Evolutionary conservation across 2,113 vertebrate genomes (phyloP).

Genomic region (Xiphorhynchus elegans): DNA sequence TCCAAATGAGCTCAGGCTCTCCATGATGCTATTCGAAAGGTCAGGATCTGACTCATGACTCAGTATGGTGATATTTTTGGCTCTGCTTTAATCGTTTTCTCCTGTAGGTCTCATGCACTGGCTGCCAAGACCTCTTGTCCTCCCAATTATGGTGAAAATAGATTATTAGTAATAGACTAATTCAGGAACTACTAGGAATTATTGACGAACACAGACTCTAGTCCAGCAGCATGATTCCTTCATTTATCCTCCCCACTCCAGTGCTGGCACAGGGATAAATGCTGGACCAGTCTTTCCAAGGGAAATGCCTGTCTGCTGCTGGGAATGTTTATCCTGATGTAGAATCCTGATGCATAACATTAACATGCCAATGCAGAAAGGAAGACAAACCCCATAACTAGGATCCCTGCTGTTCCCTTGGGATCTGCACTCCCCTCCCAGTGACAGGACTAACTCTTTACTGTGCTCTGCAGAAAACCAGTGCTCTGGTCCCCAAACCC

Average conservation of each 20-base stretch:
- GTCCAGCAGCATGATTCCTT: not conserved
- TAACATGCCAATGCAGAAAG: not conserved
- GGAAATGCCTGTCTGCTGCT: not conserved
- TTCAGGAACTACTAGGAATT: constrained; percentile 24
- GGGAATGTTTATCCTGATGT: not conserved
- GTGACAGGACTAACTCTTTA: not conserved
- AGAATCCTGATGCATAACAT: not conserved
- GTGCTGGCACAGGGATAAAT: not conserved
- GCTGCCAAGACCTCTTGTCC: constrained; percentile 16
- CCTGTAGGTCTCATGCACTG: not conserved
- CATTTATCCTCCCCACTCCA: not conserved
- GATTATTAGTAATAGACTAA: constrained; percentile 21
- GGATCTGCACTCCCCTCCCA: not conserved
- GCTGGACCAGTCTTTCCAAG: not conserved
- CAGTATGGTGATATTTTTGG: constrained; percentile 42
- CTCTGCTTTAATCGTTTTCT: constrained; percentile 53
- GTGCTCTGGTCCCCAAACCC: not conserved
- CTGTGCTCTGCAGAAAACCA: not conserved
- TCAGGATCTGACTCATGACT: constrained; percentile 53
- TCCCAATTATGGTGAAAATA: constrained; percentile 43
- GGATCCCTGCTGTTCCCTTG: not conserved
- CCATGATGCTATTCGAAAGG: not conserved
- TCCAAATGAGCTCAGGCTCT: constrained; percentile 5
- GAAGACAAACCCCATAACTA: not conserved
- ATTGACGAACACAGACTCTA: not conserved